Percentiles rank a stretch among this genome's conserved stretches.
Conservation (phyloP, 64 coral and sea anemone species). For the Hydrozoanthus tunicans region DNA sequence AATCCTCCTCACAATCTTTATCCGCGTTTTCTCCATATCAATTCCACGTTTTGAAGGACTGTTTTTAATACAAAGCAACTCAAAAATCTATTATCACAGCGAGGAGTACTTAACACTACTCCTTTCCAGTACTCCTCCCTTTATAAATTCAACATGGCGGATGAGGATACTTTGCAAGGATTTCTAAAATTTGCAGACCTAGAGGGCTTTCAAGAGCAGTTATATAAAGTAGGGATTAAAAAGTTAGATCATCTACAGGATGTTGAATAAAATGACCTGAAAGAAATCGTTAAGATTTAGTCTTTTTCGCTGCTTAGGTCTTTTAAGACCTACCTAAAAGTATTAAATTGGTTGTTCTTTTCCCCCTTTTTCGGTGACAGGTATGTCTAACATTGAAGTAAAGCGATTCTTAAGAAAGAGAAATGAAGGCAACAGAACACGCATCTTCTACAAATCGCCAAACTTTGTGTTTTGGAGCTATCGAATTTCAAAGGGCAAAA, state of each 20-base stretch:
- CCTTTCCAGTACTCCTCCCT: slow-evolving; percentile 36
- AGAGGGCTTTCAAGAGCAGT: slow-evolving; percentile 18
- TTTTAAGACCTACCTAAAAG: not conserved
- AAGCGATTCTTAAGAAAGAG: slow-evolving; percentile 41
- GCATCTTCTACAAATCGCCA: slow-evolving; percentile 20
- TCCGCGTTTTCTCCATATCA: not conserved
- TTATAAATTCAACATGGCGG: slow-evolving; percentile 49
- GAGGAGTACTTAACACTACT: slow-evolving; percentile 13
- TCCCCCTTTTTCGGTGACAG: slow-evolving; percentile 16
- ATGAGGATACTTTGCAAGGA: slow-evolving; percentile 42
- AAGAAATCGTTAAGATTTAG: slow-evolving; percentile 28
- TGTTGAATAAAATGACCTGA: slow-evolving; percentile 52
- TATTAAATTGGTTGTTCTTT: not conserved
- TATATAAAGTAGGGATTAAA: slow-evolving; percentile 43
- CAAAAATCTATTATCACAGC: slow-evolving; percentile 32
- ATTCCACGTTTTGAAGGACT: slow-evolving; percentile 54
- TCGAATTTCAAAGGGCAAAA: slow-evolving; percentile 64
- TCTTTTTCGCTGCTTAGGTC: not conserved
- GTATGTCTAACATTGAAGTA: slow-evolving; percentile 42
- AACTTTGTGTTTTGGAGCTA: slow-evolving; percentile 44
- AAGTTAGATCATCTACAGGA: slow-evolving; percentile 48
- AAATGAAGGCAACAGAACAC: slow-evolving; percentile 29
- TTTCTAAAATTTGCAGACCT: slow-evolving; percentile 53
- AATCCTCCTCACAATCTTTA: too few species aligned
- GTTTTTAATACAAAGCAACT: slow-evolving; percentile 13